Evolutionary conservation across 1,140 invertebrate species (phyloP).

Genomic region (Brachionus rubens): DNA sequence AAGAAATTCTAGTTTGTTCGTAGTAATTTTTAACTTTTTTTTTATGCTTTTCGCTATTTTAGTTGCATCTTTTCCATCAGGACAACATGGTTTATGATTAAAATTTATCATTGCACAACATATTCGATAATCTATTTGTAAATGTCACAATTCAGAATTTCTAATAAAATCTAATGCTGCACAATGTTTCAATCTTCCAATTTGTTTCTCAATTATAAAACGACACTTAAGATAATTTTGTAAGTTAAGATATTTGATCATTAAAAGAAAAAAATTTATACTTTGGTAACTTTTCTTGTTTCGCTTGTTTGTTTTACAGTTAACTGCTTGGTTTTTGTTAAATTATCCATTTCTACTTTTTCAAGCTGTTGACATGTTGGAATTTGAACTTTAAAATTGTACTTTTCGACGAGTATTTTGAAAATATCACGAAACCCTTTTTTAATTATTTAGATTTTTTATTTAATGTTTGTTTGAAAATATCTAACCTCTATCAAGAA

Average conservation of each 20-base stretch:
- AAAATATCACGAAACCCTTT: background rate
- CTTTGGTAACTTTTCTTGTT: conserved; percentile 4
- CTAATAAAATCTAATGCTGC: background rate
- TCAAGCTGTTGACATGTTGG: conserved; percentile 4
- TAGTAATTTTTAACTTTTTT: background rate
- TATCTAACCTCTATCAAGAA: conserved; percentile 13
- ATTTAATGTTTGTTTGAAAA: background rate
- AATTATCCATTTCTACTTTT: background rate
- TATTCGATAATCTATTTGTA: background rate
- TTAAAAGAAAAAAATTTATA: no score
- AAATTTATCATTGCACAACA: background rate
- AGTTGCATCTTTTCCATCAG: background rate
- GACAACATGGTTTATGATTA: background rate
- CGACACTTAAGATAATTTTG: background rate
- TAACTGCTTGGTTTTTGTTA: background rate
- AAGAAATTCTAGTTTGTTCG: background rate
- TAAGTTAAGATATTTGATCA: no score
- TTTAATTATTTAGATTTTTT: background rate
- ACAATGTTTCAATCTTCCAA: background rate
- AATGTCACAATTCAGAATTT: background rate
- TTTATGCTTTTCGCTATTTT: background rate
- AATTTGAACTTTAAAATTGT: background rate
- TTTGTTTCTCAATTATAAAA: background rate
- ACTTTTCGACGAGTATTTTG: background rate
- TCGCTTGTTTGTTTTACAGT: no score